phyloP scores from a whole-genome alignment of 2,113 vertebrate species.

The Hiodon tergisus region DNA sequence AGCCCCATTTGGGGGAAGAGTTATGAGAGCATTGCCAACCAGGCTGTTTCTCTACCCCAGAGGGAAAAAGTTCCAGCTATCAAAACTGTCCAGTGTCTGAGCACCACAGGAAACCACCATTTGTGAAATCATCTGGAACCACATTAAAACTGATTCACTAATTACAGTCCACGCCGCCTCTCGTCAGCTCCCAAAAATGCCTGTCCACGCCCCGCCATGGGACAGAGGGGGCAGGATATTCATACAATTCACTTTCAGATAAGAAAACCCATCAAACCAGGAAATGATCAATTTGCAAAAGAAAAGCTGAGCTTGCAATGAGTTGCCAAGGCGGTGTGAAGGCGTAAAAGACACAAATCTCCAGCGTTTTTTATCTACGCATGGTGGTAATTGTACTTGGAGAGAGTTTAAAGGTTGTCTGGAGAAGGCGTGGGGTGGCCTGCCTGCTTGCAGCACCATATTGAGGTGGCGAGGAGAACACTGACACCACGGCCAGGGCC shows the following conservation, averaged over 20 bases:
- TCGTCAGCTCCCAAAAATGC: conserved; percentile 56
- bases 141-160: conserved; percentile 62
- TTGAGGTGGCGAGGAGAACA: conserved; percentile 54
- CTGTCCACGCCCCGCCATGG: conserved; percentile 24
- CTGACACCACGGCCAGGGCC: conserved; percentile 61
- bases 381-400: conserved; percentile 44
- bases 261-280: conserved; percentile 38
- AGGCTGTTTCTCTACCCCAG: conserved; percentile 51
- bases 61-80: conserved; percentile 54
- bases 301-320: conserved; percentile 40
- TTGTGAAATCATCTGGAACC: conserved; percentile 65
- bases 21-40: conserved; percentile 61
- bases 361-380: conserved; percentile 54
- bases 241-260: conserved; percentile 37
- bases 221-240: conserved; percentile 31
- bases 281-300: conserved; percentile 46
- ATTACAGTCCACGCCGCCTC: conserved; percentile 56
- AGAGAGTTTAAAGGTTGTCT: conserved; percentile 51
- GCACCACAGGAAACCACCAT: conserved; percentile 62
- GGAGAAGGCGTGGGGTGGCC: conserved; percentile 44
- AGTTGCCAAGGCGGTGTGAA: conserved; percentile 21
- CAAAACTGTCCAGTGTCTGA: conserved; percentile 60
- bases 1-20: conserved; percentile 66
- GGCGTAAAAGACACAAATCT: conserved; percentile 41
- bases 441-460: conserved; percentile 52